Conservation (phyloP, 2,888 invertebrate species). For the Petrolisthes cinctipes region DNA sequence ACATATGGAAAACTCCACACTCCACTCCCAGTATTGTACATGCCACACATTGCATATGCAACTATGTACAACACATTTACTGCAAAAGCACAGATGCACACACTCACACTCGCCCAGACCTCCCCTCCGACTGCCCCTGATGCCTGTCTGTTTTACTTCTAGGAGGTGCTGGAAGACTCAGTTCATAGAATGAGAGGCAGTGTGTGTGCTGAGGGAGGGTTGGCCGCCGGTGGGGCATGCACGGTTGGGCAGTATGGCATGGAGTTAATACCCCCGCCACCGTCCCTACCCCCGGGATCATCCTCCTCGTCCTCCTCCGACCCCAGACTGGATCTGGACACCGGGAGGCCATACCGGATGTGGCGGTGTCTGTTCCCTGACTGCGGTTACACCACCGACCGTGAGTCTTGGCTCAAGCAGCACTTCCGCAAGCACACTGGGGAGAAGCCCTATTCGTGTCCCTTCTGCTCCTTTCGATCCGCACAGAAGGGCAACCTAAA, state of each 20-base stretch:
- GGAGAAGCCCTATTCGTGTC: constrained; percentile 45
- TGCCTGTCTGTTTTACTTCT: constrained; percentile 45
- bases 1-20: no score
- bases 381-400: constrained; percentile 44
- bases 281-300: neutral
- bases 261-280: constrained; percentile 12
- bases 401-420: constrained; percentile 48
- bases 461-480: constrained; percentile 40
- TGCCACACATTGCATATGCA: no score
- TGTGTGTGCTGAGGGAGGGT: constrained; percentile 39
- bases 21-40: no score
- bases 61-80: no score
- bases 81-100: no score
- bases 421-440: constrained; percentile 47
- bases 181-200: constrained; percentile 39
- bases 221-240: constrained; percentile 30
- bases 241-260: constrained; percentile 28
- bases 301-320: neutral
- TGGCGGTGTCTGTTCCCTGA: constrained; percentile 47
- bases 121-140: neutral
- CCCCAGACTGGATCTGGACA: neutral
- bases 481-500: constrained; percentile 52
- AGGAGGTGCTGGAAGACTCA: constrained; percentile 42
- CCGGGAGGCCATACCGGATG: constrained; percentile 10
- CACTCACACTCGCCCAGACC: no score